Percentiles rank a stretch among this genome's conserved stretches.
Conservation (phyloP, 2,797 vertebrate genomes). For the Centroberyx gerrardi region DNA sequence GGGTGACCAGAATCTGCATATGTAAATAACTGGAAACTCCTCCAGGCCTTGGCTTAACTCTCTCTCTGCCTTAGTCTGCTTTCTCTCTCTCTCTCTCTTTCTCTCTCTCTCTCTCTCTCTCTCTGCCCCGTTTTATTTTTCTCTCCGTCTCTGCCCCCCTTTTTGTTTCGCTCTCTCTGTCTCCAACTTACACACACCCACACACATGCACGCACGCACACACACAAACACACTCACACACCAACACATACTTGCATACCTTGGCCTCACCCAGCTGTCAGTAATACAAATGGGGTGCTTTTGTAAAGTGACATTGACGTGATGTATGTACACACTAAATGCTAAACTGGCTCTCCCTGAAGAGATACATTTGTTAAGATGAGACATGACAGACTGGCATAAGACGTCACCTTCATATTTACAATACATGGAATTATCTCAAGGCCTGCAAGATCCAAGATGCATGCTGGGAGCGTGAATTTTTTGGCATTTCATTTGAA, state of each 20-base stretch:
- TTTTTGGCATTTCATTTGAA: conserved; percentile 48
- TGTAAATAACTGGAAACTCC: conserved; percentile 83
- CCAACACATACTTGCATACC: conserved; percentile 27
- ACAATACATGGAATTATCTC: conserved; percentile 50
- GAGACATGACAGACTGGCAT: conserved; percentile 77
- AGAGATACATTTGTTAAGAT: conserved; percentile 73
- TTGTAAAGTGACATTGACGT: conserved; percentile 75
- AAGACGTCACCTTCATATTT: conserved; percentile 73
- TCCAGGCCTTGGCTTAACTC: conserved; percentile 70
- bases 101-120: not conserved
- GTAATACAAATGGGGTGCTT: conserved; percentile 63
- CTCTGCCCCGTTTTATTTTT: not conserved
- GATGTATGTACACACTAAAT: conserved; percentile 74
- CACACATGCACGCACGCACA: not conserved
- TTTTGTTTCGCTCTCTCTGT: conserved; percentile 16
- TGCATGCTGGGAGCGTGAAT: conserved; percentile 13
- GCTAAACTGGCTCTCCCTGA: conserved; percentile 62
- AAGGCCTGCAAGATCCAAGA: conserved; percentile 29
- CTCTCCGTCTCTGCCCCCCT: conserved; percentile 17
- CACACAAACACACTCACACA: not conserved
- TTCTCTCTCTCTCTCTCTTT: not conserved
- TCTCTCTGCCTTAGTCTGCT: conserved; percentile 16
- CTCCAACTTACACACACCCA: not conserved
- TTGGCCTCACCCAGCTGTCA: conserved; percentile 58
- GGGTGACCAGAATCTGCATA: conserved; percentile 81